phyloP scores from a whole-genome alignment of 2,888 invertebrate genomes.

The Lymantria dispar region DNA sequence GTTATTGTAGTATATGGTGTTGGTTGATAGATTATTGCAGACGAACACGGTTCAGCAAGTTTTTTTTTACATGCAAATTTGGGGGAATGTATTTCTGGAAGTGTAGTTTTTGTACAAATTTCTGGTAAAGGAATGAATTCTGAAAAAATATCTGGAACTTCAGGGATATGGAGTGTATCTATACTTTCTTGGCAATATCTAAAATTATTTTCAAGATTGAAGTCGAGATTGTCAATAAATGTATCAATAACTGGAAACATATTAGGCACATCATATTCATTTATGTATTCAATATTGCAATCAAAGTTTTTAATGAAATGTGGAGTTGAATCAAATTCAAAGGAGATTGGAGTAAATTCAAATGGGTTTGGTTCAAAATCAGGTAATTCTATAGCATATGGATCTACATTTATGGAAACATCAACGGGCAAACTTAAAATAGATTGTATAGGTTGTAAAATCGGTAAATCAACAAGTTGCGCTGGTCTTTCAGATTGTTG shows the following conservation, averaged over 20 bases:
- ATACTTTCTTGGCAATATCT: not conserved
- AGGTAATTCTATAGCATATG: not conserved
- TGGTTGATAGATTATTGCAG: not conserved
- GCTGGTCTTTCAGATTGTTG: not conserved
- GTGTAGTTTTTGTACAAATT: not conserved
- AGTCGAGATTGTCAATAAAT: not conserved
- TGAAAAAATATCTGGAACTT: not conserved
- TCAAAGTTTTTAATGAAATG: not conserved
- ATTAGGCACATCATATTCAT: not conserved
- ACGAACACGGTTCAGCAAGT: not conserved
- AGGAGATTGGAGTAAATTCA: not conserved
- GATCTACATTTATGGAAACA: not conserved
- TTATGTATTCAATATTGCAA: not conserved
- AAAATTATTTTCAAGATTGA: not conserved
- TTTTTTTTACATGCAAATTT: not conserved
- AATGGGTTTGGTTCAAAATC: not conserved
- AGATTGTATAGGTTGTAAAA: not conserved
- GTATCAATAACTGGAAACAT: not conserved
- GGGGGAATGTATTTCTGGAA: not conserved
- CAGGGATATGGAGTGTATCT: not conserved
- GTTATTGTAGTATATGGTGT: not conserved
- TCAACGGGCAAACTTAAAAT: not conserved
- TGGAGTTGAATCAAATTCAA: not conserved
- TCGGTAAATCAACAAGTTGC: not conserved
- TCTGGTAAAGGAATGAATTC: not conserved